phyloP scores from a whole-genome alignment of 2,888 invertebrate genomes.

The Malachius bipustulatus region DNA sequence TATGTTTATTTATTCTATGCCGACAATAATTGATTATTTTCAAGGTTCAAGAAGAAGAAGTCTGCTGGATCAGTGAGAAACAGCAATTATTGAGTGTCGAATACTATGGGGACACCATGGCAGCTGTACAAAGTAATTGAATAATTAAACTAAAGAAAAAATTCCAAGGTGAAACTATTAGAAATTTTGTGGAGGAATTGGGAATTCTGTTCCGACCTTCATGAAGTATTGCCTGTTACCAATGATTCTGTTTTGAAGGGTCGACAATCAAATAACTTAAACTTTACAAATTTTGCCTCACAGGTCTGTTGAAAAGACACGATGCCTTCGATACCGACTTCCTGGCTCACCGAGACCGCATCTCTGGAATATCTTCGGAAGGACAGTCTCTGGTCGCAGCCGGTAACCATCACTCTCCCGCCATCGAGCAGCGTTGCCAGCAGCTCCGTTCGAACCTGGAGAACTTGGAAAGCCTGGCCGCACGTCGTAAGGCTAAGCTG shows the following conservation, averaged over 20 bases:
- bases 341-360: constrained; percentile 80
- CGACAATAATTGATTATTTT: too few relatives aligned
- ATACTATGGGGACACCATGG: constrained; percentile 97
- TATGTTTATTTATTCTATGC: too few relatives aligned
- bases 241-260: too few relatives aligned
- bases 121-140: constrained; percentile 67
- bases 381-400: constrained; percentile 71
- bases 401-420: constrained; percentile 85
- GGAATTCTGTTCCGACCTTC: too few relatives aligned
- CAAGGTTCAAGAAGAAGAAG: too few relatives aligned
- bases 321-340: constrained; percentile 96
- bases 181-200: too few relatives aligned
- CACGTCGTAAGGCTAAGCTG: constrained; percentile 73
- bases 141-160: too few relatives aligned
- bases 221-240: too few relatives aligned
- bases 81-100: constrained; percentile 84
- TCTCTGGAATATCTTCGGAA: constrained; percentile 71
- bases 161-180: too few relatives aligned
- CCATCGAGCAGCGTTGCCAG: constrained; percentile 69
- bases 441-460: constrained; percentile 63
- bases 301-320: constrained; percentile 89
- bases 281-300: too few relatives aligned
- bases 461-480: too few relatives aligned
- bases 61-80: constrained; percentile 94
- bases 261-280: too few relatives aligned